Evolutionary conservation across 1,140 invertebrate species (phyloP).

Genomic region (Caenorhabditis remanei): DNA sequence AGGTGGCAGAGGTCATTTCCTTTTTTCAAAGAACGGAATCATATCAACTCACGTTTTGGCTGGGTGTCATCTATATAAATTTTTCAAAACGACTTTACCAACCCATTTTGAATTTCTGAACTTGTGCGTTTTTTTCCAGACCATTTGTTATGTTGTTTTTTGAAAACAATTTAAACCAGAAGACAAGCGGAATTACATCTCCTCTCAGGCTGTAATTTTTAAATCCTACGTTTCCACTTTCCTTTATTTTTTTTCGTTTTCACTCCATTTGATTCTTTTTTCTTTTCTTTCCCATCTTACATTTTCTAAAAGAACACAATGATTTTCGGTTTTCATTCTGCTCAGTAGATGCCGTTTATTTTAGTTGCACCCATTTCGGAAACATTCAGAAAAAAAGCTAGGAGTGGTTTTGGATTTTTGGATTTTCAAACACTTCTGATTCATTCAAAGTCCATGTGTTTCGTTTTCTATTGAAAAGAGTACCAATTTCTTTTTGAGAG

Average conservation of each 20-base stretch:
- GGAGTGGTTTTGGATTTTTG: slow-evolving; percentile 22
- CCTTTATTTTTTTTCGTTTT: slow-evolving; percentile 1
- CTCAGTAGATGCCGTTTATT: not conserved
- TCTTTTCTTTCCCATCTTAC: not conserved
- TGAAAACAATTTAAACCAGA: not conserved
- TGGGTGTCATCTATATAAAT: too few relatives aligned
- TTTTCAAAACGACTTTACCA: too few relatives aligned
- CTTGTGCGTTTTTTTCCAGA: not conserved
- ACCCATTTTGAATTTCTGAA: too few relatives aligned
- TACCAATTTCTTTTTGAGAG: not conserved
- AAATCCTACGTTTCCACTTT: slow-evolving; percentile 42
- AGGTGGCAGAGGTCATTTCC: too few relatives aligned
- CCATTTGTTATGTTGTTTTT: not conserved
- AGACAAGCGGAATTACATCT: not conserved
- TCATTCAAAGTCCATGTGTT: slow-evolving; percentile 14
- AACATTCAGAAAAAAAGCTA: not conserved
- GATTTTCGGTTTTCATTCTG: slow-evolving; percentile 36
- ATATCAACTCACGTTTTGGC: too few relatives aligned
- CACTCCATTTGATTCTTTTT: slow-evolving; percentile 27
- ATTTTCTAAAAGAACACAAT: slow-evolving; percentile 14
- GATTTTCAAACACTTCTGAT: not conserved
- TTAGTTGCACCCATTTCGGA: slow-evolving; percentile 1
- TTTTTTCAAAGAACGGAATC: too few relatives aligned
- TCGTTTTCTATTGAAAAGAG: not conserved
- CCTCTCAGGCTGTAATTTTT: slow-evolving; percentile 5